Evolutionary conservation across 2,888 invertebrate species (phyloP).

Genomic region (Xylota segnis): DNA sequence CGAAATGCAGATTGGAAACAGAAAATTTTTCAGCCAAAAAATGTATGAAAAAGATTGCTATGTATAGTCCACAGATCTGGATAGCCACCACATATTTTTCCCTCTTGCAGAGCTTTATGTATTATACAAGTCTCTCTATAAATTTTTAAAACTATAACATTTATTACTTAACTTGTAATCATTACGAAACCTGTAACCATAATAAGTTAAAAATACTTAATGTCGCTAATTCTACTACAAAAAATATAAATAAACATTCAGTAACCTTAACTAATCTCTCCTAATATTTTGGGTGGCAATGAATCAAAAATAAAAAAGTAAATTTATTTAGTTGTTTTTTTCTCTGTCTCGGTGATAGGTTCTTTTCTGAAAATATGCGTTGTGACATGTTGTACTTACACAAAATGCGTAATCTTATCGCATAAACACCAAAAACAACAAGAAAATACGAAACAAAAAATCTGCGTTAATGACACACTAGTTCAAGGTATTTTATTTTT

Average conservation of each 20-base stretch:
- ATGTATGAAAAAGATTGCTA: too few relatives aligned
- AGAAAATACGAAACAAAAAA: slow-evolving; percentile 16
- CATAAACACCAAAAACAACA: slow-evolving; percentile 1
- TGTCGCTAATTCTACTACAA: not conserved
- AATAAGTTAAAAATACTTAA: not conserved
- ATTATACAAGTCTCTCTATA: too few relatives aligned
- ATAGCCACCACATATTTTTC: too few relatives aligned
- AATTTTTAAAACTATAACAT: too few relatives aligned
- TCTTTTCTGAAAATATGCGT: slow-evolving; percentile 22
- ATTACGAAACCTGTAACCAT: too few relatives aligned
- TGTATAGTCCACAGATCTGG: too few relatives aligned
- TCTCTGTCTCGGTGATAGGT: not conserved
- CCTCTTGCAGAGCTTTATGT: too few relatives aligned
- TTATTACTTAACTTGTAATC: too few relatives aligned
- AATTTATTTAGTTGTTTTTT: slow-evolving; percentile 18
- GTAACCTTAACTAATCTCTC: slow-evolving; percentile 10
- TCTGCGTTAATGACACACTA: slow-evolving; percentile 39
- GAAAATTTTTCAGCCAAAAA: too few relatives aligned
- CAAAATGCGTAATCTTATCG: slow-evolving; percentile 45
- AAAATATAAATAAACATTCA: slow-evolving; percentile 15
- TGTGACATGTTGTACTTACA: slow-evolving; percentile 24
- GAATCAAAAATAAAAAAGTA: slow-evolving; percentile 17
- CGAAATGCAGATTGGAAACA: too few relatives aligned
- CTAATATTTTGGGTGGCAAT: slow-evolving; percentile 13
- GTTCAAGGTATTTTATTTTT: slow-evolving; percentile 53